A percentile compares a stretch with the other conserved stretches of the same genome.
These are phyloP conservation scores for Agriotes lineatus DNA, from an alignment of 2,888 invertebrate genomes.

Conservation along the genomic window DNA sequence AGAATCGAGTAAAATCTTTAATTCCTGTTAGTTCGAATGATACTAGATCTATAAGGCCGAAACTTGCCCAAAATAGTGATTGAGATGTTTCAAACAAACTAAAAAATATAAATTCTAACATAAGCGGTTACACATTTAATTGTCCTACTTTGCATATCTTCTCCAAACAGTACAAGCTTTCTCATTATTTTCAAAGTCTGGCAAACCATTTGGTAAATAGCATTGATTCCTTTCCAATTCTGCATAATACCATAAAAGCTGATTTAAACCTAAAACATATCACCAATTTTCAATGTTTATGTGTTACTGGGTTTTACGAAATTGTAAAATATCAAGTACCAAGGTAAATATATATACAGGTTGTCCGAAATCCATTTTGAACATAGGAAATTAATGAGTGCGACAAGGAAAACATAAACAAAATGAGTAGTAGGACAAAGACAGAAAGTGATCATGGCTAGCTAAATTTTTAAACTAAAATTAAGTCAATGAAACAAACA, in stretches of 20 bases:
- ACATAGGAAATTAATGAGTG: no score
- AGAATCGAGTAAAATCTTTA: slow-evolving; percentile 95
- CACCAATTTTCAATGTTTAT: not conserved
- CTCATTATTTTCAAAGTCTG: slow-evolving; percentile 87
- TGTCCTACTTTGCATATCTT: slow-evolving; percentile 85
- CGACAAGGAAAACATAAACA: no score
- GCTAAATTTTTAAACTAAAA: no score
- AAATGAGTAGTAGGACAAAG: no score
- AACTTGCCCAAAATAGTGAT: slow-evolving; percentile 98
- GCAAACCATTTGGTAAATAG: slow-evolving; percentile 78
- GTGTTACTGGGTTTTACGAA: not conserved
- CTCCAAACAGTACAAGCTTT: slow-evolving; percentile 89
- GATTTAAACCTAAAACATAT: slow-evolving; percentile 79
- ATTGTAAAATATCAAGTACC: not conserved
- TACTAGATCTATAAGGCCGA: slow-evolving; percentile 94
- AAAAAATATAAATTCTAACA: no score
- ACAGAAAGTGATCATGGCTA: no score
- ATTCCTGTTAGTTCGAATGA: slow-evolving; percentile 95
- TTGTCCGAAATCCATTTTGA: no score
- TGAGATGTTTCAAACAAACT: slow-evolving; percentile 98
- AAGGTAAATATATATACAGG: no score
- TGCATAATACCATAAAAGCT: slow-evolving; percentile 93
- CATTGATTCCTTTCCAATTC: slow-evolving; percentile 90
- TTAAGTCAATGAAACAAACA: no score
- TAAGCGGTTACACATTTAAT: no score